Conservation (phyloP, 2,797 vertebrate genomes). For the Acrocephalus scirpaceus region DNA sequence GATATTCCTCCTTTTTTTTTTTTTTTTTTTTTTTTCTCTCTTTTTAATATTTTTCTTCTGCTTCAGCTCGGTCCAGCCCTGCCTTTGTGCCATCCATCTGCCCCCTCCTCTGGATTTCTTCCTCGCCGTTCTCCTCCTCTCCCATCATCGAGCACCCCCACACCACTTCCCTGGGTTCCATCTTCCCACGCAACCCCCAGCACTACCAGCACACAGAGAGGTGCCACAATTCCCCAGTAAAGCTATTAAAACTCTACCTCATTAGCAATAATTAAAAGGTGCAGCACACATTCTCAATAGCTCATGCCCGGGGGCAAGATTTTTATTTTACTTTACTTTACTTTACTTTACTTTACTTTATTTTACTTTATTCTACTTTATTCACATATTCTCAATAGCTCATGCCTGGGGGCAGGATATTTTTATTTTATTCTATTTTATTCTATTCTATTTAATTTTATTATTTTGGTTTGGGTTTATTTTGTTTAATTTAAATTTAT, state of each 20-base stretch:
- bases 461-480: not conserved
- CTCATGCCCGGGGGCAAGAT: not conserved
- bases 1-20: accelerated
- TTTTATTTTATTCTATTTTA: no score
- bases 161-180: no score
- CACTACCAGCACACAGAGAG: not conserved
- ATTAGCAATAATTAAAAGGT: conserved; percentile 72
- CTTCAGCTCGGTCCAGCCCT: not conserved
- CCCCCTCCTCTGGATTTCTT: not conserved
- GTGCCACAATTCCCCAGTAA: conserved; percentile 20
- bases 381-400: not conserved
- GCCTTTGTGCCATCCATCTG: not conserved
- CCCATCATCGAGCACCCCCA: accelerated
- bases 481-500: not conserved
- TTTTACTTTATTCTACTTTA: not conserved
- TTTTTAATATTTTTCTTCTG: not conserved
- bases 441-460: not conserved
- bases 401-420: not conserved
- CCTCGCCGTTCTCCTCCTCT: not conserved
- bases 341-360: not conserved
- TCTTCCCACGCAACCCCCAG: accelerated
- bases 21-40: no score
- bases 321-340: not conserved
- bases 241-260: conserved; percentile 64
- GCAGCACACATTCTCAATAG: conserved; percentile 23